Conservation (phyloP, 2,113 vertebrate genomes). For the Lampris megalopsis region DNA sequence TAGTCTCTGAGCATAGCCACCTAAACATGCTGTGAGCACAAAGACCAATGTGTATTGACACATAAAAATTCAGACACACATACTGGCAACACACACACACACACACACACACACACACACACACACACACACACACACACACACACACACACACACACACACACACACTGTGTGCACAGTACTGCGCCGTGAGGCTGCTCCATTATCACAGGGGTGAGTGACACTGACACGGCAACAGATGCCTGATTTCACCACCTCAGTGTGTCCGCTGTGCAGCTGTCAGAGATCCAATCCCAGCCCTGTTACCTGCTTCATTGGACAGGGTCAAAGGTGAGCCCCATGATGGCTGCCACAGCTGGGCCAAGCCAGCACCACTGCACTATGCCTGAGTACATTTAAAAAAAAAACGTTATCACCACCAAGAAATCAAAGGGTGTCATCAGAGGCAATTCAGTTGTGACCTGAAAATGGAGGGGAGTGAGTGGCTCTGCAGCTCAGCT, state of each 20-base stretch:
- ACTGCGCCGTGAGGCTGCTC: slow-evolving; percentile 39
- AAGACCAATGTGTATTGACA: not conserved
- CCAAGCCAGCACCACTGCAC: slow-evolving; percentile 37
- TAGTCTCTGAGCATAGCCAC: too few relatives aligned
- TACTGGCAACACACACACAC: too few relatives aligned
- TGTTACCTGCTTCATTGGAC: slow-evolving; percentile 80
- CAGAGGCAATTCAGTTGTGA: slow-evolving; percentile 39
- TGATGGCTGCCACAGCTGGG: slow-evolving; percentile 46
- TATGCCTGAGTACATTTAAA: slow-evolving; percentile 67
- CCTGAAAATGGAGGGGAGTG: slow-evolving; percentile 16
- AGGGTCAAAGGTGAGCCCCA: slow-evolving; percentile 67
- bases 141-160: slow-evolving; percentile 21
- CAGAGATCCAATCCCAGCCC: slow-evolving; percentile 72
- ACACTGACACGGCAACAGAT: slow-evolving; percentile 66
- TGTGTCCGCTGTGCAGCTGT: slow-evolving; percentile 60
- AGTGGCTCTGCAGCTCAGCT: slow-evolving; percentile 6
- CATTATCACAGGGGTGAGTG: slow-evolving; percentile 63
- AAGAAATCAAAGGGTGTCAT: slow-evolving; percentile 46
- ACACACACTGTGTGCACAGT: slow-evolving; percentile 26
- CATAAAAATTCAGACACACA: not conserved
- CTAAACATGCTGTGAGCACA: slow-evolving; percentile 54
- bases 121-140: not conserved
- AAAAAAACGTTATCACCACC: slow-evolving; percentile 67
- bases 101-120: slow-evolving; percentile 32
- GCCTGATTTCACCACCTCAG: slow-evolving; percentile 67